These are phyloP conservation scores for Petromus typicus DNA, from an alignment of 2,113 vertebrate genomes.

Conservation along the genomic window DNA sequence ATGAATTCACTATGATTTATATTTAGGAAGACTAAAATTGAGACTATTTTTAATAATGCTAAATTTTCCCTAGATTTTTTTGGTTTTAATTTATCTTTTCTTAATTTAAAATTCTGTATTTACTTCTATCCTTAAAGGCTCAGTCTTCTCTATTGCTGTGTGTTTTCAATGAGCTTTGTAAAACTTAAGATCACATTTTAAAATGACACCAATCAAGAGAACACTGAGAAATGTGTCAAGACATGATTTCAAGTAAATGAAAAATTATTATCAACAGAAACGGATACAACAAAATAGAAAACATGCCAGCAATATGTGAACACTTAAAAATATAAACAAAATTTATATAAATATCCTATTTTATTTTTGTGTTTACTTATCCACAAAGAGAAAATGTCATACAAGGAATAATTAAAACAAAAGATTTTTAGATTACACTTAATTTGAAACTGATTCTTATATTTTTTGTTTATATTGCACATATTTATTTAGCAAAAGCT, in stretches of 20 bases:
- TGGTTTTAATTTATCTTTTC: background rate
- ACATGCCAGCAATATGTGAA: background rate
- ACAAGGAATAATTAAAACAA: background rate
- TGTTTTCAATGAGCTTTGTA: slow-evolving; percentile 5
- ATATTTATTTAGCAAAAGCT: background rate
- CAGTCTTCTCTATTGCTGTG: background rate
- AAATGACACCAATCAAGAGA: background rate
- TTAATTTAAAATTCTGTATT: slow-evolving; percentile 18
- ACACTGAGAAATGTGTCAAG: slow-evolving; percentile 11
- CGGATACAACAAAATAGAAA: background rate
- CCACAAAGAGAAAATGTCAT: background rate
- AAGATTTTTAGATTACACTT: background rate
- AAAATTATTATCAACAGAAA: slow-evolving; percentile 7
- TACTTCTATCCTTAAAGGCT: slow-evolving; percentile 35
- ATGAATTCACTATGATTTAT: background rate
- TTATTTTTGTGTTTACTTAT: background rate
- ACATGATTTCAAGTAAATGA: slow-evolving; percentile 34
- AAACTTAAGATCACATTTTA: background rate
- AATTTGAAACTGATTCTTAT: background rate
- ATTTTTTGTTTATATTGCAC: background rate
- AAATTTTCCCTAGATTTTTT: background rate
- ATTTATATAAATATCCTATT: background rate
- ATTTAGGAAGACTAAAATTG: background rate
- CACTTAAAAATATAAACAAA: background rate
- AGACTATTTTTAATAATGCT: background rate